These are phyloP conservation scores for Mola mola DNA, from an alignment of 2,113 vertebrate genomes.

Conservation along the genomic window DNA sequence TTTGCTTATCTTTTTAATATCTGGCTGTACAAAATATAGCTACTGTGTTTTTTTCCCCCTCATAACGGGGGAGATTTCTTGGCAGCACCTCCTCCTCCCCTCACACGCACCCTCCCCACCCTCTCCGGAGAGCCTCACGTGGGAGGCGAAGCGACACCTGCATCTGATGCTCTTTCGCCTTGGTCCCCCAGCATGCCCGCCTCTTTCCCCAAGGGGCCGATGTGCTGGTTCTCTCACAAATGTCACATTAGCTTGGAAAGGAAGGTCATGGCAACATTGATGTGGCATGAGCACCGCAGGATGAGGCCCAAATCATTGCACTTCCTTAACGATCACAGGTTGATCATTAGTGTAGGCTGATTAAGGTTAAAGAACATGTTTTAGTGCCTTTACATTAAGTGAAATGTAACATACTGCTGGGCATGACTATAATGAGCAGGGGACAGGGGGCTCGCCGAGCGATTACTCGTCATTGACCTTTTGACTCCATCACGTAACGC, in stretches of 20 bases:
- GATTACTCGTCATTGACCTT: slow-evolving; percentile 42
- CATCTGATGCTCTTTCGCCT: slow-evolving; percentile 45
- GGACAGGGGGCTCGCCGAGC: slow-evolving; percentile 4
- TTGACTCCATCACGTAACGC: slow-evolving; percentile 21
- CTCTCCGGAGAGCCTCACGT: slow-evolving; percentile 33
- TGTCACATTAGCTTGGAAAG: slow-evolving; percentile 68
- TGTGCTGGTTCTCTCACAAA: slow-evolving; percentile 41
- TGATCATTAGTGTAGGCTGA: slow-evolving; percentile 27
- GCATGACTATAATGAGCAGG: slow-evolving; percentile 10
- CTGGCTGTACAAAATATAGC: slow-evolving; percentile 53
- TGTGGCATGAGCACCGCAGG: slow-evolving; percentile 19
- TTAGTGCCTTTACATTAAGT: slow-evolving; percentile 18
- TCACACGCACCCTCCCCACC: slow-evolving; percentile 6
- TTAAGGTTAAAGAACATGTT: slow-evolving; percentile 26
- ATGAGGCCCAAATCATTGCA: slow-evolving; percentile 21
- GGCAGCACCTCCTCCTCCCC: slow-evolving; percentile 12
- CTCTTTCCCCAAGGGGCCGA: slow-evolving; percentile 33
- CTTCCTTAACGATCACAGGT: slow-evolving; percentile 24
- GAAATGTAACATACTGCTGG: slow-evolving; percentile 18
- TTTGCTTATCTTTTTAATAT: slow-evolving; percentile 69
- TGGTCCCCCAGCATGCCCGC: slow-evolving; percentile 55
- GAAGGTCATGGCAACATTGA: slow-evolving; percentile 59
- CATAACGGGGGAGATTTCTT: slow-evolving; percentile 40
- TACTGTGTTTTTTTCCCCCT: slow-evolving; percentile 16
- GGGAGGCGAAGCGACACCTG: slow-evolving; percentile 45